Base-by-base conservation (phyloP, 2,797 vertebrate species). In the Xyrichtys novacula region DNA sequence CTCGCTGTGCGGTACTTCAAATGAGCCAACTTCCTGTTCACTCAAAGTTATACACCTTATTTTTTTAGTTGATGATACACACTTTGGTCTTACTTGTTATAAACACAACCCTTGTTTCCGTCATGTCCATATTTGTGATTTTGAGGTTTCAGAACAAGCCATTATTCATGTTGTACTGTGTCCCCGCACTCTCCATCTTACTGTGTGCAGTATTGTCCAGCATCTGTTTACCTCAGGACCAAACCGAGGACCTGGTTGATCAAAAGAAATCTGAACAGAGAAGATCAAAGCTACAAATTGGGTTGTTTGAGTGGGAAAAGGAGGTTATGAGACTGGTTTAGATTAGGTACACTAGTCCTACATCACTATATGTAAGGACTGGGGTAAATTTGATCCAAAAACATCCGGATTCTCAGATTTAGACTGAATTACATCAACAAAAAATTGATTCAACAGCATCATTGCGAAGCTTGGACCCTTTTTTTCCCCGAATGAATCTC, bases 171-270 rank as follows among this genome's bases (percentile, higher is more conserved):
- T 44, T 57, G 73, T 80, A 62, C 79, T 76, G 71, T 86, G 65
- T 70, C 42, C 67, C 36, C 36, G 47, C 56, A 2, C 23, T 55
- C 46, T 62, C 19, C 25, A 15, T 74, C 62, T 1, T 36, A 50
- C 48, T n/a, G n/a, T n/a, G n/a, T n/a, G n/a, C 64, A 43, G 63
- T 74, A 76, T 67, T 76, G 62, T 75, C 23, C 40, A 42, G 71
- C 50, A 28, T 67, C 76, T 71, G 69, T 76, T 46, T 78, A 79
- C 81, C 88, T 90, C 88, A 89, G 85, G 84, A 88, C 80, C 84
- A 88, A 89, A 87, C 82, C 71, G 58, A 12, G 57, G 49, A 12
- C 32, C 32, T 12, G 14, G 32, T 3, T 34, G 10, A 11, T 34
- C 32, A 34, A 12, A 34, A 34, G 32, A 11, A 34, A 34, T 34